Evolutionary conservation across 2,888 invertebrate genomes (phyloP), one percentile per base, ranked within the genome.

Genomic region (Meandrusa payeni): DNA sequence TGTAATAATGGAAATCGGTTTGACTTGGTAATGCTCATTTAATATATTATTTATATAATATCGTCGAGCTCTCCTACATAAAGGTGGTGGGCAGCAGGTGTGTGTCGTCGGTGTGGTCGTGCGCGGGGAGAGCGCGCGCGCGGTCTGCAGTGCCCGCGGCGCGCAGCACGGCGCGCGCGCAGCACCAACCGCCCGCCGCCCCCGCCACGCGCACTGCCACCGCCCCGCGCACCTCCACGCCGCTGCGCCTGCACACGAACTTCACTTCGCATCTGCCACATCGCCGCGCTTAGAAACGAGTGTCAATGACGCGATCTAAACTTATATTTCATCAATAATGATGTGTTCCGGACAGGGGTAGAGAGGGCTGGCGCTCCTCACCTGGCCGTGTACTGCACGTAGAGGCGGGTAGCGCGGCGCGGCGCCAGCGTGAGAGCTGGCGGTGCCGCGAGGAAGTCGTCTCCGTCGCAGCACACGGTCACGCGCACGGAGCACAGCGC

Each of bases 361-460:
- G 6, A 7, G 17, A n/a, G 2, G 17, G 7, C 9, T 6, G 6
- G 5, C 2, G 2, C 5, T n/a, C 1, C 22, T 50, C 34, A 78
- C 78, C 52, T 60, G 19, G 76, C 69, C 0, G 64, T 68, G 46
- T 76, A 81, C 43, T 75, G 76, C 11, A 82, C 51, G 52, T 76
- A 77, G 5, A 80, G 51, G 1, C 62, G 49, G 7, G 47, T 55
- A 3, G 51, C 42, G 4, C 29, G 33, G 2, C 61, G 56, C 0
- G 78, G 72, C 0, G 49, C 32, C 20, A 82, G 46, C 1, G 45
- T 32, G 11, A 79, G 27, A 2, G n/a, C 41, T 0, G 39, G 50
- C 20, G 82, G 82, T 59, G 64, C 64, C 22, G 76, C 39, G 6
- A 47, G 33, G 46, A 75, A 74, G 36, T 46, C 46, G 7, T 55